phyloP scores from a whole-genome alignment of 2,113 vertebrate genomes.

The Ranitomeya imitator region DNA sequence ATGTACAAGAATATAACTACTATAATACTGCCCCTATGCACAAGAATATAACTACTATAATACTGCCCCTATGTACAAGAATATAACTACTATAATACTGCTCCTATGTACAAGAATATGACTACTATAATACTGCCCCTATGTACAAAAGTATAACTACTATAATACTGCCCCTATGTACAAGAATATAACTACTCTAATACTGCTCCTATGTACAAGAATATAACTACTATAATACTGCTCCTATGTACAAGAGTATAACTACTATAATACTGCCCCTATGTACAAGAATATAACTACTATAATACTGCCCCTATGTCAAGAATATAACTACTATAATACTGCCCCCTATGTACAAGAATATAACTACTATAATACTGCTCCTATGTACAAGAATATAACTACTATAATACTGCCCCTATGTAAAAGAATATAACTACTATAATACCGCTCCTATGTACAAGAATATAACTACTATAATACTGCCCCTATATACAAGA shows the following conservation, averaged over 20 bases:
- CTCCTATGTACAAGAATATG: not conserved
- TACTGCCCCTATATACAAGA: too few relatives aligned
- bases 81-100: constrained; percentile 1
- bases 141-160: constrained; percentile 3
- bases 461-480: too few relatives aligned
- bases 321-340: too few relatives aligned
- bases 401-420: constrained; percentile 5
- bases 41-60: constrained; percentile 5
- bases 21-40: not conserved
- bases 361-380: too few relatives aligned
- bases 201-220: not conserved
- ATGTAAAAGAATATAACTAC: not conserved
- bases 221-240: too few relatives aligned
- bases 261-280: too few relatives aligned
- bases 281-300: too few relatives aligned
- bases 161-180: constrained; percentile 1
- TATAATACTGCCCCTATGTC: too few relatives aligned
- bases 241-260: too few relatives aligned
- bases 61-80: not conserved
- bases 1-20: constrained; percentile 6
- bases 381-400: constrained; percentile 1
- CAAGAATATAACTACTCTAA: constrained; percentile 14
- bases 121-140: not conserved
- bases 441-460: too few relatives aligned
- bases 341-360: too few relatives aligned